Base-by-base conservation (phyloP, 2,797 vertebrate species). In the Eupleurogrammus muticus region DNA sequence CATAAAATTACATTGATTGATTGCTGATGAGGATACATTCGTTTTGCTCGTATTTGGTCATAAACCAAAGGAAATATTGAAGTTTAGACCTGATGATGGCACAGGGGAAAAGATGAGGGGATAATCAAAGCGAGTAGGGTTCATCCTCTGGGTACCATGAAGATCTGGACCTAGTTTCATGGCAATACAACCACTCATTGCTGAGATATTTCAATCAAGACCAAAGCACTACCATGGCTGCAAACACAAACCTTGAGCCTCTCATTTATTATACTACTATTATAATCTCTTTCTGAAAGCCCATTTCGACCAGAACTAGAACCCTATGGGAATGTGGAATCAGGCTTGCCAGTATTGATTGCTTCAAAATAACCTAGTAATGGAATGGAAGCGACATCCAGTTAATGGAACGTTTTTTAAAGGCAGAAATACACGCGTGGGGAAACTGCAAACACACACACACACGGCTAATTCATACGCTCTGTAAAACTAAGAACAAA, bases 331-430 rank as follows among this genome's bases (percentile, higher is more conserved):
- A 57, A 42, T 32, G 46, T 61, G 61, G 54, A 60, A 32, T 52
- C 42, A 53, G 21, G 13, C 50, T 40, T 49, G n/a, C 19, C 19
- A 9, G 14, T 55, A 73, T 54, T 2, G 73, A 80, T 67, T 19
- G 44, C 64, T 66, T 57, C 40, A 53, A 58, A 79, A 68, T 28
- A 65, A 62, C 32, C 17, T 24, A 56, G 40, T 67, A 56, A 75
- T 59, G 63, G 32, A 57, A 44, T 7, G 14, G 20, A 66, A 58
- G 14, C 38, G 52, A 61, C 36, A 70, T 47, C 17, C 23, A 40
- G 12, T 54, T 59, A 59, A 79, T 63, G 16, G 56, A 59, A 72
- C 66, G 50, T 9, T 32, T 3, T 69, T 11, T 48, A 5, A 7
- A 46, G 47, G 49, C 1, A 9, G 51, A 57, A 20, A 49, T 35